These are phyloP conservation scores for Illadopsis cleaveri DNA, from an alignment of 2,113 vertebrate species.

Conservation along the genomic window DNA sequence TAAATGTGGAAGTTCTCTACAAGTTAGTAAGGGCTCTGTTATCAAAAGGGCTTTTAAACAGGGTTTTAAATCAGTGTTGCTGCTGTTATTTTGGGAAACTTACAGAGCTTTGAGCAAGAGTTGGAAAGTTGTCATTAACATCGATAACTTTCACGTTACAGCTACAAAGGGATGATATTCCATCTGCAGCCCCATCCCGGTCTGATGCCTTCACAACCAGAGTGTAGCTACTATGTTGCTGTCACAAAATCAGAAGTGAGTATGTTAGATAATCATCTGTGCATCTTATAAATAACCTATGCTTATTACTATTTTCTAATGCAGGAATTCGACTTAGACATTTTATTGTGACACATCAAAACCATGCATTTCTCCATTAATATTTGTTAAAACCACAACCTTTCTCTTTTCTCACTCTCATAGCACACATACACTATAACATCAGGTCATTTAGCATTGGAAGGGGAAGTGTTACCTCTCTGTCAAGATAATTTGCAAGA, in stretches of 20 bases:
- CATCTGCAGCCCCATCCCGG: constrained; percentile 72
- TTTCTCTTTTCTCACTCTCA: rapidly evolving
- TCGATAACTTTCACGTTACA: constrained; percentile 82
- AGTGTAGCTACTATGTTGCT: constrained; percentile 81
- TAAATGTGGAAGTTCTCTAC: background rate
- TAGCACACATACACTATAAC: background rate
- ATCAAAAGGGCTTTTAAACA: background rate
- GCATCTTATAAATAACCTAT: background rate
- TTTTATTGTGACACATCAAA: background rate
- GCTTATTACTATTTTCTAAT: background rate
- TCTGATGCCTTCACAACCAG: constrained; percentile 82
- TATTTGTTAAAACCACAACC: background rate
- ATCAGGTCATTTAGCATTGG: background rate
- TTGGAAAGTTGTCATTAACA: constrained; percentile 93
- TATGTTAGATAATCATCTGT: background rate
- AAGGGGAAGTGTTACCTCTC: constrained; percentile 83
- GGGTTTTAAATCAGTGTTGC: background rate
- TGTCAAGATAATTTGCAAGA: constrained; percentile 78
- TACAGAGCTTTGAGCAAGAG: constrained; percentile 82
- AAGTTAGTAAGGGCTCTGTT: background rate
- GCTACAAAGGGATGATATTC: constrained; percentile 75
- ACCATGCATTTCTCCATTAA: background rate
- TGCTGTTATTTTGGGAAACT: constrained; percentile 33
- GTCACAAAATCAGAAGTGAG: constrained; percentile 13
- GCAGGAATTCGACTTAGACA: background rate